Base-by-base conservation (phyloP, 1,140 invertebrate genomes). In the Apis laboriosa region DNA sequence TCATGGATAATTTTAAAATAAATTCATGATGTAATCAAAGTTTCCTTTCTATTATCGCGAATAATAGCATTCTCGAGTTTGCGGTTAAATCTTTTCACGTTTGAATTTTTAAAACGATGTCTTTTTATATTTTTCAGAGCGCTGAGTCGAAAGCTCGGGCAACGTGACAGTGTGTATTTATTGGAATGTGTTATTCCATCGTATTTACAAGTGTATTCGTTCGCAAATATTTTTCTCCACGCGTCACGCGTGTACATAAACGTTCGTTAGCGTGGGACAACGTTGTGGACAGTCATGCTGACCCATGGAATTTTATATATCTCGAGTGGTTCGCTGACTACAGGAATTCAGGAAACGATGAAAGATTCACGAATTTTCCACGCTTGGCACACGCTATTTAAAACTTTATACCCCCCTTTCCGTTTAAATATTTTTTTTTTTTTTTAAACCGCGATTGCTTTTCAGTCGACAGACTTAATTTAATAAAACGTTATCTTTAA, bases 191-290 rank as follows among this genome's bases (percentile, higher is more conserved):
- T 43, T 51, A 19, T 60, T 24, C 13, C 21, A 28, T 60, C n/a
- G 13, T n/a, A 34, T 75, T n/a, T 13, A 51, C 21, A 56, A 55
- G 34, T 63, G 7, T 61, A 11, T 53, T 80, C 28, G 58, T 68
- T 7, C 15, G 53, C n/a, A 66, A 61, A 43, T 72, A 72, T 72
- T 80, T 72, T 53, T 70, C 53, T 8, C 53, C 55, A 53, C 17
- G 21, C 34, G 64, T 78, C 76, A 68, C 64, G 63, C 76, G 34
- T 68, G 34, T 78, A 68, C 76, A 77, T 55, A 77, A 64, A 77
- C 75, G 63, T 77, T 77, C 75, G 75, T 77, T 77, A 77, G 75
- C 63, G 28, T 34, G 51, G 28, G 67, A 43, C 75, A 67, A 67
- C 28, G 64, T 56, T 77, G 76, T n/a, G 76, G 51, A 67, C 76